Conservation (phyloP, 2,113 vertebrate genomes). For the Labeo catla region DNA sequence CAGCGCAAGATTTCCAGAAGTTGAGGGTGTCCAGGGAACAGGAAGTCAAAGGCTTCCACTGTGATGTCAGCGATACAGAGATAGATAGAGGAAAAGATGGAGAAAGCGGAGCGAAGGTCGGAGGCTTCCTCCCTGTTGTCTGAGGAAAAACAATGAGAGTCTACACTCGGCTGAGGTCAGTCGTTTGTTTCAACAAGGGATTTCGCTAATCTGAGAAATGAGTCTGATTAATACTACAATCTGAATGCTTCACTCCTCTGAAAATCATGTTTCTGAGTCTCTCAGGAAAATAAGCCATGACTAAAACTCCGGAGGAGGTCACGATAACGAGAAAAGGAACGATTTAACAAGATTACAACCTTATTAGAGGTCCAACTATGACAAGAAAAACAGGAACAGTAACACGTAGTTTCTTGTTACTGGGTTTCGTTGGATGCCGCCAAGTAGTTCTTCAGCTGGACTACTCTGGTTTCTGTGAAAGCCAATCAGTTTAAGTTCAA, state of each 20-base stretch:
- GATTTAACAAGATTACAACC: conserved; percentile 39
- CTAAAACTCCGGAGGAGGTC: conserved; percentile 13
- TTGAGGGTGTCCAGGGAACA: conserved; percentile 30
- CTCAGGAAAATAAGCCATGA: conserved; percentile 29
- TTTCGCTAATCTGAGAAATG: conserved; percentile 28
- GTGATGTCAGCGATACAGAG: conserved; percentile 40
- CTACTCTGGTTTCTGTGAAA: conserved; percentile 19
- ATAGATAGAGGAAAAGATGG: conserved; percentile 35
- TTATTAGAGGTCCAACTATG: conserved; percentile 14
- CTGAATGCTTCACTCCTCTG: conserved; percentile 22
- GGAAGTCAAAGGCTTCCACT: conserved; percentile 41
- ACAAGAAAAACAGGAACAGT: conserved; percentile 34
- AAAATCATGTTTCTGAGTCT: conserved; percentile 33
- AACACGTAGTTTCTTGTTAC: conserved; percentile 7
- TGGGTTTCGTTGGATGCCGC: conserved; percentile 8
- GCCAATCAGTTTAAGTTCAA: conserved; percentile 20
- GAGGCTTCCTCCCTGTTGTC: conserved; percentile 40
- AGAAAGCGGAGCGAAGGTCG: conserved; percentile 24
- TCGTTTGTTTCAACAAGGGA: conserved; percentile 38
- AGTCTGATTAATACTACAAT: conserved; percentile 40
- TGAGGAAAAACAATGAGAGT: conserved; percentile 26
- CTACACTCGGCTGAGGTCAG: conserved; percentile 25
- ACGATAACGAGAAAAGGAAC: conserved; percentile 38
- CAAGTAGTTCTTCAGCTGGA: conserved; percentile 30
- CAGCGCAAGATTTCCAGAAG: conserved; percentile 44